These are phyloP conservation scores for Hirtodrosophila trivittata DNA, from an alignment of 2,888 invertebrate species.

Conservation along the genomic window DNA sequence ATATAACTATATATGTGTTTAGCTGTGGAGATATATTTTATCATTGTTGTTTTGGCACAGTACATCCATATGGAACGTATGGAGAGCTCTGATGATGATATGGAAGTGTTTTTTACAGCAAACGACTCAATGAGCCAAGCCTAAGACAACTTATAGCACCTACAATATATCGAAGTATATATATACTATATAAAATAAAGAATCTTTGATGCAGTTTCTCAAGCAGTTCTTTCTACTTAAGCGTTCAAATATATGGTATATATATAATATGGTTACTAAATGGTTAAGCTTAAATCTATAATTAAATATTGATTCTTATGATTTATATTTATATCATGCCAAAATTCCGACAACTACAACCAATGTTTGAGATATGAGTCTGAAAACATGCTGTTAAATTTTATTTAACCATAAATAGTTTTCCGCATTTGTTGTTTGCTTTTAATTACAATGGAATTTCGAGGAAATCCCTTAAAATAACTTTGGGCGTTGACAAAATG, in stretches of 20 bases:
- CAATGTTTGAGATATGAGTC: slow-evolving; percentile 77
- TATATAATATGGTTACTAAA: slow-evolving; percentile 4
- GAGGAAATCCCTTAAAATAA: no score
- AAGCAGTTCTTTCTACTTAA: slow-evolving; percentile 27
- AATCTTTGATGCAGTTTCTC: slow-evolving; percentile 30
- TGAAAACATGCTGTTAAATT: background rate
- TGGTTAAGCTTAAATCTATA: slow-evolving; percentile 7
- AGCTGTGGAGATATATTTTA: slow-evolving; percentile 56
- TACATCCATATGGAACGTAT: slow-evolving; percentile 25
- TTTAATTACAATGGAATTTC: no score
- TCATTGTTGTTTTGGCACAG: slow-evolving; percentile 36
- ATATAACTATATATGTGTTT: background rate
- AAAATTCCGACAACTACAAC: slow-evolving; percentile 78
- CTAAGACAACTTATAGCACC: no score
- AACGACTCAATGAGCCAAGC: slow-evolving; percentile 1
- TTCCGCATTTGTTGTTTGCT: no score
- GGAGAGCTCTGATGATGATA: slow-evolving; percentile 7
- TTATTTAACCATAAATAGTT: no score
- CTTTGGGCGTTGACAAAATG: no score
- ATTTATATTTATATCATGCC: slow-evolving; percentile 57
- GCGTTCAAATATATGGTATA: slow-evolving; percentile 7
- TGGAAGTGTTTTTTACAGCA: slow-evolving; percentile 47
- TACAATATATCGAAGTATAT: background rate
- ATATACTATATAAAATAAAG: slow-evolving; percentile 2
- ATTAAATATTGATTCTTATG: slow-evolving; percentile 3